A percentile compares a stretch with the other conserved stretches of the same genome.
Evolutionary conservation across 2,797 vertebrate species (phyloP).

Genomic region (Toxotes lorentzi): DNA sequence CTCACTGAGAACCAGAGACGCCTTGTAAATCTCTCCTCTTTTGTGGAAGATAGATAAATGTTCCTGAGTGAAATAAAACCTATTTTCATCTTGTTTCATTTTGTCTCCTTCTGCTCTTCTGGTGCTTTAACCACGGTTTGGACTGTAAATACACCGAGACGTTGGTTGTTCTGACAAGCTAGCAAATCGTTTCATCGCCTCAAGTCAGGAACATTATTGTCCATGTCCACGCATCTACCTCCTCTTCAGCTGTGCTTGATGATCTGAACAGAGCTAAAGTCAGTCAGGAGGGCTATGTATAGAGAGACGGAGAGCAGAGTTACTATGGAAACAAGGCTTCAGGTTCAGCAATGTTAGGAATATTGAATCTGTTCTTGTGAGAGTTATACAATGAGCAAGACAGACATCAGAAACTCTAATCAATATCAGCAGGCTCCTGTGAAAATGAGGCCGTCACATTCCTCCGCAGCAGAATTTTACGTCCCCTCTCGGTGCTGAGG

Average conservation of each 20-base stretch:
- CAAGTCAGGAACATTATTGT: constrained; percentile 72
- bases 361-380: constrained; percentile 78
- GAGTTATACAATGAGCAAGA: constrained; percentile 81
- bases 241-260: constrained; percentile 78
- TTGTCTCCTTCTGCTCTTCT: constrained; percentile 37
- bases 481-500: constrained; percentile 12
- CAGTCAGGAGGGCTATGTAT: constrained; percentile 81
- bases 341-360: constrained; percentile 82
- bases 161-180: constrained; percentile 48
- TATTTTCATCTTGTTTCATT: constrained; percentile 44
- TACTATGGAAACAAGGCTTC: constrained; percentile 85
- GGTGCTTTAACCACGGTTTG: constrained; percentile 8
- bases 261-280: constrained; percentile 81
- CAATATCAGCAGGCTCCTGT: constrained; percentile 71
- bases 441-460: constrained; percentile 67
- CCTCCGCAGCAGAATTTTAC: constrained; percentile 48
- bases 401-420: constrained; percentile 80
- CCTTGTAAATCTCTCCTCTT: constrained; percentile 37
- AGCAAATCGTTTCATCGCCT: constrained; percentile 65
- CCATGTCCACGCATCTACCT: constrained; percentile 71
- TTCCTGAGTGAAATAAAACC: constrained; percentile 60
- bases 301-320: constrained; percentile 78
- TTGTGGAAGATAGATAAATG: constrained; percentile 39
- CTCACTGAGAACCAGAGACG: constrained; percentile 58
- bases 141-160: constrained; percentile 64